These are phyloP conservation scores for Thamnophis elegans DNA, from an alignment of 2,797 vertebrate genomes.

Conservation along the genomic window DNA sequence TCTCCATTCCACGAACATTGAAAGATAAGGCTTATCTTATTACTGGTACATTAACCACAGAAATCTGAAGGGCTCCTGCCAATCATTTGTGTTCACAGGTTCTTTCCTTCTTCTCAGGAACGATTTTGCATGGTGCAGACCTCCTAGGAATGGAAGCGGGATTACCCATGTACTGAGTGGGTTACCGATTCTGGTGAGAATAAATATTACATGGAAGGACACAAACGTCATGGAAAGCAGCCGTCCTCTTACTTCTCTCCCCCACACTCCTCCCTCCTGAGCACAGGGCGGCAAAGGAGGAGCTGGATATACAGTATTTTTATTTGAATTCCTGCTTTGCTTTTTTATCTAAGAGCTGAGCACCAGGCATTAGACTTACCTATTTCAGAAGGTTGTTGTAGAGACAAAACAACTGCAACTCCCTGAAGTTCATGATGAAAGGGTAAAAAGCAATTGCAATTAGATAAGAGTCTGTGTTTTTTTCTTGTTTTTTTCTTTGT, in stretches of 20 bases:
- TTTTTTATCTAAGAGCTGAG: neutral
- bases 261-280: neutral
- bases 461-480: neutral
- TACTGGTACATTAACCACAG: slow-evolving; percentile 89
- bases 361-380: neutral
- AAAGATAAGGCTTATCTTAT: slow-evolving; percentile 98
- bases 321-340: neutral
- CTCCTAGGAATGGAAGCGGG: neutral
- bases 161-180: neutral
- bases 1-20: slow-evolving; percentile 92
- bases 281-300: neutral
- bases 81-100: slow-evolving; percentile 64
- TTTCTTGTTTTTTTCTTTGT: neutral
- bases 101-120: slow-evolving; percentile 40
- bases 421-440: neutral
- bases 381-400: neutral
- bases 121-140: slow-evolving; percentile 27
- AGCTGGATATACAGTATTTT: neutral
- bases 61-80: slow-evolving; percentile 81
- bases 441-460: neutral
- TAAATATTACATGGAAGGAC: neutral
- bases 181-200: neutral
- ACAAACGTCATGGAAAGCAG: neutral
- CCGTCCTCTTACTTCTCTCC: neutral
- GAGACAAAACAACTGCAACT: neutral